Conservation (phyloP, 1,140 invertebrate species). For the Megalonaias nervosa region DNA sequence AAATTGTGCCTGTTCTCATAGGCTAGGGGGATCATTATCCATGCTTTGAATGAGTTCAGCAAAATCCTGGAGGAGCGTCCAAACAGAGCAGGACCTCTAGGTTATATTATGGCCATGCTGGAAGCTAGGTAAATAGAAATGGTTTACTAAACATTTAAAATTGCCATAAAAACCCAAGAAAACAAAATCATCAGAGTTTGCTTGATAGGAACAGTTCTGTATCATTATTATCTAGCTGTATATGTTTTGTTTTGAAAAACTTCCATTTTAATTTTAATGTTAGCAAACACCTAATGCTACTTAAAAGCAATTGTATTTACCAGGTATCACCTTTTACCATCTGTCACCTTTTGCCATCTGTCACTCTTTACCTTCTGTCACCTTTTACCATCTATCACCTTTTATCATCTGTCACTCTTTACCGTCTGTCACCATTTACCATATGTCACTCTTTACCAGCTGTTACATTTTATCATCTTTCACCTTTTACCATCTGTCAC, state of each 20-base stretch:
- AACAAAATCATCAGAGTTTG: too few species aligned
- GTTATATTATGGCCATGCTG: slow-evolving; percentile 60
- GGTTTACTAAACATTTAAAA: too few species aligned
- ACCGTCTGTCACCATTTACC: too few species aligned
- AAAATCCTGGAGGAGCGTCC: slow-evolving; percentile 55
- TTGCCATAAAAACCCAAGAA: too few species aligned
- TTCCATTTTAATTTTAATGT: not conserved
- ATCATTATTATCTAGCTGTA: not conserved
- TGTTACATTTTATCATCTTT: too few species aligned
- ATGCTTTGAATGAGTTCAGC: slow-evolving; percentile 61
- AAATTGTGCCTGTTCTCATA: slow-evolving; percentile 24
- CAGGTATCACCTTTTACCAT: too few species aligned
- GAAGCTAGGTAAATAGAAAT: slow-evolving; percentile 60
- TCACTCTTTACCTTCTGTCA: too few species aligned
- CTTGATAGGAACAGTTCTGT: not conserved
- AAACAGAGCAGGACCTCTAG: slow-evolving; percentile 53
- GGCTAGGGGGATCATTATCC: slow-evolving; percentile 58
- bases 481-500: too few species aligned
- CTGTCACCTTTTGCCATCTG: too few species aligned
- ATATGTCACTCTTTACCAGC: too few species aligned
- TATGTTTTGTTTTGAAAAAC: not conserved
- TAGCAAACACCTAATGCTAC: not conserved
- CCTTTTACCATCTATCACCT: too few species aligned
- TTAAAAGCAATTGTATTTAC: not conserved
- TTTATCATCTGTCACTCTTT: too few species aligned